phyloP scores from a whole-genome alignment of 1,140 invertebrate species.

The Drosophila simulans region DNA sequence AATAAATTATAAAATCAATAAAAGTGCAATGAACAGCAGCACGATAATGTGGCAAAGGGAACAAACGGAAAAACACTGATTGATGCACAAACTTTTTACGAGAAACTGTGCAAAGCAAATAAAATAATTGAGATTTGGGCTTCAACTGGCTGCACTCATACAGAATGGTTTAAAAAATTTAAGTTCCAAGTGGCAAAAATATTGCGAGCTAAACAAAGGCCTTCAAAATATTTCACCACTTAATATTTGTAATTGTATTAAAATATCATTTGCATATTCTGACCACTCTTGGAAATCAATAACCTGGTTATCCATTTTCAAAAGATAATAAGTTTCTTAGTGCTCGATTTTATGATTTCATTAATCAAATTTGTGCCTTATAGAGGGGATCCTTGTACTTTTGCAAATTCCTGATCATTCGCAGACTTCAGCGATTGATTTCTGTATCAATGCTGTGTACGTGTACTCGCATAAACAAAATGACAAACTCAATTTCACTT shows the following conservation, averaged over 20 bases:
- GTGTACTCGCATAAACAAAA: slow-evolving; percentile 61
- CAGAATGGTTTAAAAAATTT: neutral
- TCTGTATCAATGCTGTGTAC: slow-evolving; percentile 19
- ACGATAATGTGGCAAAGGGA: slow-evolving; percentile 13
- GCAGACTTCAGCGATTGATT: slow-evolving; percentile 28
- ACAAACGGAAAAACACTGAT: slow-evolving; percentile 19
- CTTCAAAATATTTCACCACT: too few species aligned
- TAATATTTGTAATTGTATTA: too few species aligned
- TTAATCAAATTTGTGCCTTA: slow-evolving; percentile 9
- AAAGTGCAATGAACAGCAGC: slow-evolving; percentile 41
- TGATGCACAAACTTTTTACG: slow-evolving; percentile 18
- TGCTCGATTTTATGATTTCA: slow-evolving; percentile 8
- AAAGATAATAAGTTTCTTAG: neutral
- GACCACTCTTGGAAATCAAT: too few species aligned
- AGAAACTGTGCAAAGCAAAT: neutral
- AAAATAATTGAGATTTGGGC: neutral
- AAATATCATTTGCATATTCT: too few species aligned
- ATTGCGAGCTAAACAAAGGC: too few species aligned
- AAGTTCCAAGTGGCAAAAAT: too few species aligned
- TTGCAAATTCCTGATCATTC: slow-evolving; percentile 8
- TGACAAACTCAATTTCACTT: slow-evolving; percentile 79
- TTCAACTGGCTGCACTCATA: neutral
- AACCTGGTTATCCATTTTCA: too few species aligned
- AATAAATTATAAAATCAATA: slow-evolving; percentile 83
- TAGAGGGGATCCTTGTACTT: neutral